Percentiles rank a stretch among this genome's conserved stretches.
Evolutionary conservation across 37 sponge, comb jelly and placozoan genomes (phyloP).

Genomic region (Tethya wilhelma): DNA sequence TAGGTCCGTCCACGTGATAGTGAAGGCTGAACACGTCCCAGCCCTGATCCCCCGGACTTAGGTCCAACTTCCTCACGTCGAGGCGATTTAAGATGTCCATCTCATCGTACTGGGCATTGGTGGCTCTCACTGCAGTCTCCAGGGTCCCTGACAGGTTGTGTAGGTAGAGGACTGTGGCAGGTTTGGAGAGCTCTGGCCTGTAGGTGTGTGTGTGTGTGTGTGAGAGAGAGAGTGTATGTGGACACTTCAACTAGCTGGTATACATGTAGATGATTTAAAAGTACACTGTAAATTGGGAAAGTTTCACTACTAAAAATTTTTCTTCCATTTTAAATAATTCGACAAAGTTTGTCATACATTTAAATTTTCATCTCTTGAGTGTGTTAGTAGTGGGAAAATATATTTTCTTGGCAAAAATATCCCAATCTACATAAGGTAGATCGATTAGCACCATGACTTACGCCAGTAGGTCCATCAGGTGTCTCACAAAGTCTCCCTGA

Average conservation of each 20-base stretch:
- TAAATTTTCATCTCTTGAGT: too few species aligned
- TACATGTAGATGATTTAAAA: too few species aligned
- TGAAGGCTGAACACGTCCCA: slow-evolving; percentile 99
- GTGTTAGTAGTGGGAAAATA: too few species aligned
- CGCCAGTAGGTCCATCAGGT: slow-evolving; percentile 96
- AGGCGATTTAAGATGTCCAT: slow-evolving; percentile 87
- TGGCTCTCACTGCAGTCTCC: slow-evolving; percentile 91
- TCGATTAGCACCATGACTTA: too few species aligned
- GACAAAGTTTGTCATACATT: too few species aligned
- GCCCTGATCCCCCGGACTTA: slow-evolving; percentile 87
- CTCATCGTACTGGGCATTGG: slow-evolving; percentile 97
- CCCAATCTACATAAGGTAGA: too few species aligned
- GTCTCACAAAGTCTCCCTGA: slow-evolving; percentile 97
- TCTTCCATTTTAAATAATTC: too few species aligned
- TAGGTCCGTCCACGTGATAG: slow-evolving; percentile 95
- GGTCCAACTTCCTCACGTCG: slow-evolving; percentile 88
- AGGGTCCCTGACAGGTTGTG: slow-evolving; percentile 92
- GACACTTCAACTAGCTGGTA: too few species aligned
- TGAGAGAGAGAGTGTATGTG: slow-evolving; percentile 12
- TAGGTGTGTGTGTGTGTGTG: slow-evolving; percentile 1
- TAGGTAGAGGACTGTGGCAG: slow-evolving; percentile 70
- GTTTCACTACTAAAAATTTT: too few species aligned
- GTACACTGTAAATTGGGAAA: too few species aligned
- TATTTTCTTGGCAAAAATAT: too few species aligned
- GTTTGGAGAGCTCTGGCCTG: slow-evolving; percentile 82